These are phyloP conservation scores for Thymelicus acteon DNA, from an alignment of 2,888 invertebrate species.

Conservation along the genomic window DNA sequence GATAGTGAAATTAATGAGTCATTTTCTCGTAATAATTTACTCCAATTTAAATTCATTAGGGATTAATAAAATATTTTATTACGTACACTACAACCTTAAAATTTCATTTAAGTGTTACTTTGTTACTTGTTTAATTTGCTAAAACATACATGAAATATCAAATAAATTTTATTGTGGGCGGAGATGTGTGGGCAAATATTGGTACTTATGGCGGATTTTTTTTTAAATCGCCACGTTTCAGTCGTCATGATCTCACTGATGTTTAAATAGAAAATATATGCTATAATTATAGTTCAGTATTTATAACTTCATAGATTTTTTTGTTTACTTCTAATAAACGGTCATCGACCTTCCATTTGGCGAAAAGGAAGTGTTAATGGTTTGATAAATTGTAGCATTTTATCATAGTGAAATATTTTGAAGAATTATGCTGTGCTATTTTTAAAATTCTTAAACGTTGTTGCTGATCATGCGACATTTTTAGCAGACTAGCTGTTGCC, in stretches of 20 bases:
- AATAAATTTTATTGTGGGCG: constrained; percentile 5
- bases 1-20: no score
- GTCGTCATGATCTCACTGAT: constrained; percentile 3
- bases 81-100: neutral
- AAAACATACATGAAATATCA: neutral
- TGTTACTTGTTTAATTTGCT: neutral
- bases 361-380: neutral
- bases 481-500: no score
- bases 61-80: no score
- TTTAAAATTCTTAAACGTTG: neutral
- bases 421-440: neutral
- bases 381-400: neutral
- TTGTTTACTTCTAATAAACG: neutral
- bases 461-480: no score
- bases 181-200: constrained; percentile 15
- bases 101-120: neutral
- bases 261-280: neutral
- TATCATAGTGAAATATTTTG: neutral
- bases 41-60: no score
- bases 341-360: constrained; percentile 3
- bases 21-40: no score
- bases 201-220: neutral
- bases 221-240: neutral
- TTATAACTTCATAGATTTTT: neutral
- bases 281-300: neutral